A percentile compares a stretch with the other conserved stretches of the same genome.
Conservation (phyloP, 2,797 vertebrate genomes). For the Ammospiza maritima region DNA sequence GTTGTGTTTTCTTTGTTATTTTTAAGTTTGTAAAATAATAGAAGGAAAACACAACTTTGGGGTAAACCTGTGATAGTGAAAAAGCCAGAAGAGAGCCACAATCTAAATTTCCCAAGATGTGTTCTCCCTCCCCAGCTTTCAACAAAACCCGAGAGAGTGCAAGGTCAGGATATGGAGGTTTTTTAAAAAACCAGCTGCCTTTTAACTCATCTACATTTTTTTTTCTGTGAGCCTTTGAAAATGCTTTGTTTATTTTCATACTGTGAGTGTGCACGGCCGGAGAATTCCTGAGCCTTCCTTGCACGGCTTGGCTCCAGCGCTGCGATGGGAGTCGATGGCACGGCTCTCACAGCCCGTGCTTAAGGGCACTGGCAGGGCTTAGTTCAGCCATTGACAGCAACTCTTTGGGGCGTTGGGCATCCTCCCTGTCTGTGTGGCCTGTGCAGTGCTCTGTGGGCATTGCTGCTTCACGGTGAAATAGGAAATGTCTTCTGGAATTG, state of each 20-base stretch:
- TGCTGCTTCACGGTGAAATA: neutral
- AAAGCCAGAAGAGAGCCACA: neutral
- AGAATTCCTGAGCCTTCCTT: neutral
- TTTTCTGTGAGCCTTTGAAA: conserved; percentile 21
- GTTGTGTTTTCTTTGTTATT: neutral
- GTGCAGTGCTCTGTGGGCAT: neutral
- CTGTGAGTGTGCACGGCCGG: neutral
- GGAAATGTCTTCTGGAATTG: neutral
- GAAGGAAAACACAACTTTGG: neutral
- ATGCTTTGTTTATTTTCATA: conserved; percentile 36
- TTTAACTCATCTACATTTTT: neutral
- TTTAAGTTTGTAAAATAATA: neutral
- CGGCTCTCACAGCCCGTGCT: neutral
- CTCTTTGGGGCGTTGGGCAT: neutral
- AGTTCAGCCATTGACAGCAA: neutral
- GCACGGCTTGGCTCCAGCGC: neutral
- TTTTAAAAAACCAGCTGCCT: neutral
- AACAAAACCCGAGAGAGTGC: neutral
- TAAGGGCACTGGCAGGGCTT: neutral
- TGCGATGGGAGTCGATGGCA: neutral
- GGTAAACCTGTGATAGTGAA: neutral
- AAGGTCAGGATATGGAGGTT: neutral
- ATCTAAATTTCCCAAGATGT: neutral
- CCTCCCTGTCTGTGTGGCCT: neutral
- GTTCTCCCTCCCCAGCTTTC: neutral